phyloP scores from a whole-genome alignment of 2,113 vertebrate species.

The Illadopsis cleaveri region DNA sequence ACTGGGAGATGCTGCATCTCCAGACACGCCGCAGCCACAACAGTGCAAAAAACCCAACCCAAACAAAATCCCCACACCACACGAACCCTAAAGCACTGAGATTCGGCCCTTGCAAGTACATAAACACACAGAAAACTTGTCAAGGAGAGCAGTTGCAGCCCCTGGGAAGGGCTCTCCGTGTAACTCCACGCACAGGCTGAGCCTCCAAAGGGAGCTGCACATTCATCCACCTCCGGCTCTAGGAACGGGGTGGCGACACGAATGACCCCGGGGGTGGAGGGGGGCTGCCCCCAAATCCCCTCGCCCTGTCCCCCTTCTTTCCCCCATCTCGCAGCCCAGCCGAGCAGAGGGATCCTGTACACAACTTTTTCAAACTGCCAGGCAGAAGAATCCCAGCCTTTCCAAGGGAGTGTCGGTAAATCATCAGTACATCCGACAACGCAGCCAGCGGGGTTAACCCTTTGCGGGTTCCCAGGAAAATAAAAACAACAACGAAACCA shows the following conservation, averaged over 20 bases:
- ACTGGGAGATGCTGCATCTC: not conserved
- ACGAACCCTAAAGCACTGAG: not conserved
- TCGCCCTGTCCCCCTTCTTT: not conserved
- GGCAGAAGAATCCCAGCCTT: conserved; percentile 55
- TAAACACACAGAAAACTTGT: not conserved
- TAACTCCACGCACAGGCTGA: not conserved
- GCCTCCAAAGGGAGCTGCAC: conserved; percentile 5
- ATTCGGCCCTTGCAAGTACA: not conserved
- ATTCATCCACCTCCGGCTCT: not conserved
- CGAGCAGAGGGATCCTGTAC: conserved; percentile 14
- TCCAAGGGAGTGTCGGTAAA: conserved; percentile 69
- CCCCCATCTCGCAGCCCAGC: not conserved
- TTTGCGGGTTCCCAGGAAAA: not conserved
- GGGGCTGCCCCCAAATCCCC: not conserved
- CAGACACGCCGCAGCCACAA: not conserved
- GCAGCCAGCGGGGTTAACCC: conserved; percentile 58
- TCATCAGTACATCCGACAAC: conserved; percentile 57
- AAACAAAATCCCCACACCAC: fast-evolving
- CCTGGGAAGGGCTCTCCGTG: not conserved
- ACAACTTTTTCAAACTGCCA: conserved; percentile 54
- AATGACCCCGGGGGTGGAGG: not conserved
- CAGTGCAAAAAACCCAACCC: not conserved
- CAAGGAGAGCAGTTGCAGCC: not conserved
- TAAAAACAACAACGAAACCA: not conserved
- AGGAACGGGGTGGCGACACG: not conserved